Conservation (phyloP, 2,888 invertebrate species). For the Caenorhabditis afra region DNA sequence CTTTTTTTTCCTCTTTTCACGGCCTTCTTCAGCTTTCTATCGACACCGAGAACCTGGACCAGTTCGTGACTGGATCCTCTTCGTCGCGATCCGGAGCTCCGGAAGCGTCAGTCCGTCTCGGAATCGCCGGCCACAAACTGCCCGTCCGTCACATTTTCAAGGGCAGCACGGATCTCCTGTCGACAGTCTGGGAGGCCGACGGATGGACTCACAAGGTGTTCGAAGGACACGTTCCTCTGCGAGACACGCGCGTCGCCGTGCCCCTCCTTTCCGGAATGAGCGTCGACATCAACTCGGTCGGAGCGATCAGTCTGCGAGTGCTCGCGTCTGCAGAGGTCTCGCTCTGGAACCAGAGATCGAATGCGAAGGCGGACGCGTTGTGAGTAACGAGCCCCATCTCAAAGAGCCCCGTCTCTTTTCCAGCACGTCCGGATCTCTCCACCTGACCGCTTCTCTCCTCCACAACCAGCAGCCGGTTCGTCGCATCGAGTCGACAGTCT, state of each 20-base stretch:
- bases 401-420: neutral
- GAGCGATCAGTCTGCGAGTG: conserved; percentile 54
- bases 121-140: conserved; percentile 60
- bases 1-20: too few relatives aligned
- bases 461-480: conserved; percentile 35
- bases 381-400: conserved; percentile 21
- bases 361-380: conserved; percentile 58
- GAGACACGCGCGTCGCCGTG: conserved; percentile 37
- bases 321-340: conserved; percentile 62
- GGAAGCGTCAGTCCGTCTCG: conserved; percentile 49
- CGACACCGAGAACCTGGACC: conserved; percentile 54
- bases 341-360: conserved; percentile 62
- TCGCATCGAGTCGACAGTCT: conserved; percentile 38
- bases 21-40: conserved; percentile 51
- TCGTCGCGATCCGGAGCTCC: conserved; percentile 21
- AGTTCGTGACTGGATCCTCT: conserved; percentile 39
- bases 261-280: conserved; percentile 69
- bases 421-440: conserved; percentile 56
- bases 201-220: conserved; percentile 67
- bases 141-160: conserved; percentile 54
- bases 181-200: conserved; percentile 66
- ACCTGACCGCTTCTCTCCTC: conserved; percentile 34
- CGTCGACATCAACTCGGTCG: conserved; percentile 58
- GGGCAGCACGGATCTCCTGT: conserved; percentile 54
- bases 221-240: conserved; percentile 64